Conservation (phyloP, 2,113 vertebrate species). For the Erpornis zantholeuca region DNA sequence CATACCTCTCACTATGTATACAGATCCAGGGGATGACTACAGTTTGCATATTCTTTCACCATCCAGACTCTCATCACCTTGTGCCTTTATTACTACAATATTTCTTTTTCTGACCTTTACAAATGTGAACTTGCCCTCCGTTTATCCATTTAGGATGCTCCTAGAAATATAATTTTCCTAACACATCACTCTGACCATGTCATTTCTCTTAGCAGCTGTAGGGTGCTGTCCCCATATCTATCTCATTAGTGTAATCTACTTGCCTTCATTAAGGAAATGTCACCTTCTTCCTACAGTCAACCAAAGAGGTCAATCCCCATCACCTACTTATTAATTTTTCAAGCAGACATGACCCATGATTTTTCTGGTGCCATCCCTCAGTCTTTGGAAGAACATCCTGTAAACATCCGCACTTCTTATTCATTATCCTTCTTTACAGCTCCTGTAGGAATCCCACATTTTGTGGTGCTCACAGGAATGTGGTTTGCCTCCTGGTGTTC, state of each 20-base stretch:
- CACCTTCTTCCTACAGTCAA: neutral
- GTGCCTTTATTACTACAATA: constrained; percentile 6
- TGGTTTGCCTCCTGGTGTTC: neutral
- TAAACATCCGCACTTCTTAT: neutral
- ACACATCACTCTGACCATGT: neutral
- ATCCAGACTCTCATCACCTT: neutral
- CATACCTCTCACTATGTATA: neutral
- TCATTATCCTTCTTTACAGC: neutral
- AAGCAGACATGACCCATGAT: neutral
- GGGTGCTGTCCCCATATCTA: neutral
- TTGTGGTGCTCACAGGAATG: neutral
- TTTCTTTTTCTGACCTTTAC: constrained; percentile 55
- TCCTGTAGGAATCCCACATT: neutral
- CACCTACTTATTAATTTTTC: neutral
- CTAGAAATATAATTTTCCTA: constrained; percentile 3
- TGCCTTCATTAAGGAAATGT: constrained; percentile 53
- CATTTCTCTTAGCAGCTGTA: neutral
- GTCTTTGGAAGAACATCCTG: neutral
- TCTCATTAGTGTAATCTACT: constrained; percentile 22
- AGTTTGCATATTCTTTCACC: neutral
- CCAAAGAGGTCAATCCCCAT: neutral
- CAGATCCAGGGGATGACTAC: neutral
- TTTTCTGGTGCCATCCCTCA: neutral
- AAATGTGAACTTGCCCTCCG: neutral
- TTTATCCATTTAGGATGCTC: neutral